These are phyloP conservation scores for Perizoma flavofasciatum DNA, from an alignment of 2,888 invertebrate species.

Conservation along the genomic window DNA sequence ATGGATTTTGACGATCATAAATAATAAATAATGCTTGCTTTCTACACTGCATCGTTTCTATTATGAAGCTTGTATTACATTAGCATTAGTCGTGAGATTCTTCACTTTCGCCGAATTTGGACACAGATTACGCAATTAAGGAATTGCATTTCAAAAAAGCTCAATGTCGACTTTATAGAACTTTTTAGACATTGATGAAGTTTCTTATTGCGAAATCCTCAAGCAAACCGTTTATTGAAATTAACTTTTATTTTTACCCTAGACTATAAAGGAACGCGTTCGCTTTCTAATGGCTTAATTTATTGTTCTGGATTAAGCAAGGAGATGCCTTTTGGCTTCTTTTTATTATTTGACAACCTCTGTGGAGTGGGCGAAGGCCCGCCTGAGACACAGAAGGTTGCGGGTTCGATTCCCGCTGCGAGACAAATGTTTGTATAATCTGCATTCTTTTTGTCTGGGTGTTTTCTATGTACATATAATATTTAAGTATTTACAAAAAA, in stretches of 20 bases:
- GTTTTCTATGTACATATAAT: too few relatives aligned
- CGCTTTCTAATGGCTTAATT: too few relatives aligned
- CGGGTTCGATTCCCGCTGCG: too few relatives aligned
- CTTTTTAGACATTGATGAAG: slow-evolving; percentile 28
- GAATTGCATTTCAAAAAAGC: slow-evolving; percentile 34
- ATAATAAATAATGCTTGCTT: slow-evolving; percentile 69
- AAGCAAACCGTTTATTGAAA: background rate
- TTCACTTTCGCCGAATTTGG: slow-evolving; percentile 76
- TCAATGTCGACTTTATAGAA: slow-evolving; percentile 15
- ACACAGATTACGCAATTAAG: slow-evolving; percentile 72
- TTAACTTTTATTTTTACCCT: background rate
- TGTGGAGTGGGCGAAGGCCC: too few relatives aligned
- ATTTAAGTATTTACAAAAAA: too few relatives aligned
- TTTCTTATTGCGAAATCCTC: slow-evolving; percentile 21
- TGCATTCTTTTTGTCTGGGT: too few relatives aligned
- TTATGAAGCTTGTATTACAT: slow-evolving; percentile 69
- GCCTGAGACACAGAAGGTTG: too few relatives aligned
- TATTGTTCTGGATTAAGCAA: background rate
- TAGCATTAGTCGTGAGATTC: slow-evolving; percentile 67
- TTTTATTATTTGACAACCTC: too few relatives aligned
- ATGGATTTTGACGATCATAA: slow-evolving; percentile 66
- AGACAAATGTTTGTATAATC: too few relatives aligned
- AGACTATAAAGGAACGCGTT: background rate
- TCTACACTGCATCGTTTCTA: slow-evolving; percentile 65
- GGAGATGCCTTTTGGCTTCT: slow-evolving; percentile 6